Base-by-base conservation (phyloP, 2,113 vertebrate species). In the Cinclus mexicanus region DNA sequence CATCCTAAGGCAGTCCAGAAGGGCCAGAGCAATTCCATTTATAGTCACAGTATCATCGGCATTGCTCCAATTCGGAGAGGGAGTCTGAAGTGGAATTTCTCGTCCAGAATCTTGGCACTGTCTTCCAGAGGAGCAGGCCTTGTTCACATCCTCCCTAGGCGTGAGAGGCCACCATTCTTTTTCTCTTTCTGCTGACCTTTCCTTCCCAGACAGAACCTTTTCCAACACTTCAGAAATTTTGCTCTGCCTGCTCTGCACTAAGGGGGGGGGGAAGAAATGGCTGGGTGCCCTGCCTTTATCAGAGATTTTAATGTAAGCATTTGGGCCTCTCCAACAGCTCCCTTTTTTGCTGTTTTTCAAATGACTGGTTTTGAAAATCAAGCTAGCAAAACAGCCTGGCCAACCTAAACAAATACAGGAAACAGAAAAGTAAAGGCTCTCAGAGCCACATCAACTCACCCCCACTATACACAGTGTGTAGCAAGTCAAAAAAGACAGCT, bases 321-420 rank as follows among this genome's bases (percentile, higher is more conserved):
- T 37, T 29, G 68, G 61, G 28, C 46, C 23, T 89, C 65, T 79
- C 53, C 72, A 87, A 68, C 20, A 68, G 68, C 56, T 29, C 16
- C 47, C 56, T 65, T 81, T 57, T 56, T 47, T 89, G 35, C 35
- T 64, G 31, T 64, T 95, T 93, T 92, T 79, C 37, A 90, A 75
- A 90, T 44, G 17, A 59, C 49, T 86, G 31, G 16, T 37, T 94
- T 77, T 28, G 22, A 60, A 89, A 90, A 77, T 24, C 47, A 90
- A 90, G 69, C 70, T 67, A 89, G 49, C 65, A 87, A 90, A 83
- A 81, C 74, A 93, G 82, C 41, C 68, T 3, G 9, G 90, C 88
- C 92, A 96, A 90, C 76, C 93, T 81, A 90, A 95, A 94, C 68
- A 94, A 94, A 90, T 81, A 92, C 85, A 96, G 93, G 90, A 95